Percentiles rank a stretch among this genome's conserved stretches.
phyloP scores from a whole-genome alignment of 1,140 invertebrate genomes.

The Phortica variegata region DNA sequence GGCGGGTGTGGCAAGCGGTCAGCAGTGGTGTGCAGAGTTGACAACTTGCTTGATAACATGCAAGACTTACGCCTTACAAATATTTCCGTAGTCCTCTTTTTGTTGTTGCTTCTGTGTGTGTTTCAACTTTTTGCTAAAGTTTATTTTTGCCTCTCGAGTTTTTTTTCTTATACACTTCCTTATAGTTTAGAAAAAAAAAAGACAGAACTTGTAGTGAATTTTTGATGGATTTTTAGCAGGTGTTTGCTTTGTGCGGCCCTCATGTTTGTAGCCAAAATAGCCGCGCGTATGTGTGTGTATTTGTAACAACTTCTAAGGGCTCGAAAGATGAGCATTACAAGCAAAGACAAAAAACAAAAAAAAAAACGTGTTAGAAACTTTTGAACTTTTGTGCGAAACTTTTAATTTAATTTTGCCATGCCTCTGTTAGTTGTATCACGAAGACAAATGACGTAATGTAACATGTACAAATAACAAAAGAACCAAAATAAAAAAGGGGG shows the following conservation, averaged over 20 bases:
- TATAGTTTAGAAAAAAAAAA: conserved; percentile 18
- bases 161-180: conserved; percentile 3
- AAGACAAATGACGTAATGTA: too few relatives aligned
- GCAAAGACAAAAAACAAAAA: background rate
- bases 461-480: too few relatives aligned
- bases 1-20: background rate
- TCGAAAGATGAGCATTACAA: background rate
- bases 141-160: conserved; percentile 2
- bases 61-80: too few relatives aligned
- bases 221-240: conserved; percentile 18
- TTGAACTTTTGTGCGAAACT: background rate
- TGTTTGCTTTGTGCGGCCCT: conserved; percentile 3
- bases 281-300: background rate
- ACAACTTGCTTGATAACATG: too few relatives aligned
- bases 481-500: too few relatives aligned
- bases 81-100: too few relatives aligned
- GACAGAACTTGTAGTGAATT: conserved; percentile 17
- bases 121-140: background rate
- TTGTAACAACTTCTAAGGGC: background rate
- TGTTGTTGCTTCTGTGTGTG: too few relatives aligned
- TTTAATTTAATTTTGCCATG: conserved; percentile 1
- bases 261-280: too few relatives aligned
- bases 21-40: background rate
- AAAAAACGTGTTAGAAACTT: background rate
- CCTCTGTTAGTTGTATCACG: background rate